Percentiles rank a stretch among this genome's conserved stretches.
Evolutionary conservation across 2,797 vertebrate species (phyloP).

Genomic region (Muraenolepis orangiensis): DNA sequence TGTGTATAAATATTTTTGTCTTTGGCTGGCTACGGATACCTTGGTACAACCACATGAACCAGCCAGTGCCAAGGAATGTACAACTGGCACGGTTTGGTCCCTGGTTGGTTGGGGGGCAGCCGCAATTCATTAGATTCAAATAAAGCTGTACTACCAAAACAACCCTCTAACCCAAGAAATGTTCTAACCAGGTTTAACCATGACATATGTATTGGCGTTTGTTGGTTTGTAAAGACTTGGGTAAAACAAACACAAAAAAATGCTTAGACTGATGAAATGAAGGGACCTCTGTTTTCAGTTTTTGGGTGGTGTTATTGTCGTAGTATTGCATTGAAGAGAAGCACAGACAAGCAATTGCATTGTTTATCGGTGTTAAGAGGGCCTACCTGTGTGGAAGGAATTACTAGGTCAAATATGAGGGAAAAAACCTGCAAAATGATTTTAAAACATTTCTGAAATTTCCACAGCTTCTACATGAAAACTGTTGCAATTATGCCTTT

Average conservation of each 20-base stretch:
- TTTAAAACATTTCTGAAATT: not conserved
- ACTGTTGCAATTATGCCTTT: too few species aligned
- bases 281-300: constrained; percentile 2
- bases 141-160: not conserved
- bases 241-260: not conserved
- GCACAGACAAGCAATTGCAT: too few species aligned
- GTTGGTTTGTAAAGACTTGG: not conserved
- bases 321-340: not conserved
- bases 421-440: too few species aligned
- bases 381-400: too few species aligned
- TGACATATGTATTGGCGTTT: not conserved
- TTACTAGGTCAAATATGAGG: too few species aligned
- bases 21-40: constrained; percentile 6
- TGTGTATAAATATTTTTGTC: not conserved
- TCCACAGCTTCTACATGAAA: not conserved
- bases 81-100: not conserved
- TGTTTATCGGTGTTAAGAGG: too few species aligned
- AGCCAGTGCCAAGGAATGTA: not conserved
- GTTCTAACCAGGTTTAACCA: not conserved
- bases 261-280: constrained; percentile 7
- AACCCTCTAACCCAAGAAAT: constrained; percentile 3
- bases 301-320: not conserved
- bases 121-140: not conserved
- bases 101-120: too few species aligned
- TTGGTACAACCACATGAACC: constrained; percentile 8